phyloP scores from a whole-genome alignment of 35 echinoderm and acorn worm species.

The Anneissia japonica region DNA sequence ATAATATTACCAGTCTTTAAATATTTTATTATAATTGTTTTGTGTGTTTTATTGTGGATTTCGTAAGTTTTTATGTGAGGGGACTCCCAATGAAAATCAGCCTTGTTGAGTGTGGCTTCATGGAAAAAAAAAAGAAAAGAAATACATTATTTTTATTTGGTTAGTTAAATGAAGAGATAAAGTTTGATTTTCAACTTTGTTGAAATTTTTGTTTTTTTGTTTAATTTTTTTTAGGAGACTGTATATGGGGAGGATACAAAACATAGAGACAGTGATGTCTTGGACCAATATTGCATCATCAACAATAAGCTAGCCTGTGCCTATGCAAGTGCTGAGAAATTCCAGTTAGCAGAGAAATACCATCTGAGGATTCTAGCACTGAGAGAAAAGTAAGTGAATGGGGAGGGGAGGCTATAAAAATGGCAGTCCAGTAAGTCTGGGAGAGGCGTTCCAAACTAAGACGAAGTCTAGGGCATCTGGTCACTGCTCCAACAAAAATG shows the following conservation, averaged over 20 bases:
- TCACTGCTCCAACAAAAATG: too few species aligned
- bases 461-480: too few species aligned
- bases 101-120: too few species aligned
- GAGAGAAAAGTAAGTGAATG: slow-evolving; percentile 43
- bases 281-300: slow-evolving; percentile 10
- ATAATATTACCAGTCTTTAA: too few species aligned
- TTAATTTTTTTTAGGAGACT: not conserved
- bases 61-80: too few species aligned
- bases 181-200: not conserved
- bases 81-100: too few species aligned
- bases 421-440: too few species aligned
- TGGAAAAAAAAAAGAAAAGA: too few species aligned
- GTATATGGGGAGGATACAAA: not conserved
- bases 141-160: not conserved
- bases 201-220: not conserved
- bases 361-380: slow-evolving; percentile 23
- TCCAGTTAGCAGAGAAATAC: slow-evolving; percentile 34
- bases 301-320: slow-evolving; percentile 42
- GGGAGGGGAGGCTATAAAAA: too few species aligned
- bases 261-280: not conserved
- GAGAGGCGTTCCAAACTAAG: too few species aligned
- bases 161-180: not conserved
- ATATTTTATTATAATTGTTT: too few species aligned
- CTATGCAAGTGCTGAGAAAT: slow-evolving; percentile 49
- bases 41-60: too few species aligned